These are phyloP conservation scores for Seriola dumerili DNA, from an alignment of 2,113 vertebrate genomes.

Conservation along the genomic window DNA sequence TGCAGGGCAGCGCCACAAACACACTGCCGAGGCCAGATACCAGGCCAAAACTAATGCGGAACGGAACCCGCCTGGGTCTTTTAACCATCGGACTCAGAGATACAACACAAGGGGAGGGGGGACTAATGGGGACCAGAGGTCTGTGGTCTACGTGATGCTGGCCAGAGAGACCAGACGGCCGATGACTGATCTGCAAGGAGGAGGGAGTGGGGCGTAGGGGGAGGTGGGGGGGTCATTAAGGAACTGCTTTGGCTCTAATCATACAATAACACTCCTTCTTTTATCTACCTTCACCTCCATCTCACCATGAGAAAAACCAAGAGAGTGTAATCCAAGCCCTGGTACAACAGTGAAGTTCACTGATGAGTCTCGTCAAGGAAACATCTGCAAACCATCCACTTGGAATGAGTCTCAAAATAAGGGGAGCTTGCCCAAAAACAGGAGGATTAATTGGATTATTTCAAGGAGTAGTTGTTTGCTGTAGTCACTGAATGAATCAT, in stretches of 20 bases:
- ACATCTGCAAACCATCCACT: slow-evolving; percentile 79
- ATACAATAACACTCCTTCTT: slow-evolving; percentile 75
- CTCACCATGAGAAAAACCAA: slow-evolving; percentile 62
- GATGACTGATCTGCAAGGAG: slow-evolving; percentile 76
- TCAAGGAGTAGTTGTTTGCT: slow-evolving; percentile 45
- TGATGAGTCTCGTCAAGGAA: slow-evolving; percentile 51
- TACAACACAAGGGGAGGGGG: slow-evolving; percentile 49
- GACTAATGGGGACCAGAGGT: slow-evolving; percentile 82
- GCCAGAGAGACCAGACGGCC: slow-evolving; percentile 74
- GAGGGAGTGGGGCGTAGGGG: slow-evolving; percentile 3
- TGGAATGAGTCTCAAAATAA: slow-evolving; percentile 47
- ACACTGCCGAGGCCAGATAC: slow-evolving; percentile 58
- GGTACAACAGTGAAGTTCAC: slow-evolving; percentile 47
- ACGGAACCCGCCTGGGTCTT: slow-evolving; percentile 71
- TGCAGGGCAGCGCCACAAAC: slow-evolving; percentile 69
- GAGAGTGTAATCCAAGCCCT: slow-evolving; percentile 41
- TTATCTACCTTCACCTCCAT: slow-evolving; percentile 71
- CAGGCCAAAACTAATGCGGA: slow-evolving; percentile 72
- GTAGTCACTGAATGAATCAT: slow-evolving; percentile 23
- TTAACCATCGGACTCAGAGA: slow-evolving; percentile 62
- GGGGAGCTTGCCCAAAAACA: slow-evolving; percentile 28
- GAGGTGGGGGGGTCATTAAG: slow-evolving; percentile 54
- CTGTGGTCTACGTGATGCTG: slow-evolving; percentile 74
- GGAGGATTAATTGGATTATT: slow-evolving; percentile 67
- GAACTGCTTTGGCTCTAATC: slow-evolving; percentile 74